A percentile compares a stretch with the other conserved stretches of the same genome.
Evolutionary conservation across 2,113 vertebrate genomes (phyloP).

Genomic region (Sorex fumeus): DNA sequence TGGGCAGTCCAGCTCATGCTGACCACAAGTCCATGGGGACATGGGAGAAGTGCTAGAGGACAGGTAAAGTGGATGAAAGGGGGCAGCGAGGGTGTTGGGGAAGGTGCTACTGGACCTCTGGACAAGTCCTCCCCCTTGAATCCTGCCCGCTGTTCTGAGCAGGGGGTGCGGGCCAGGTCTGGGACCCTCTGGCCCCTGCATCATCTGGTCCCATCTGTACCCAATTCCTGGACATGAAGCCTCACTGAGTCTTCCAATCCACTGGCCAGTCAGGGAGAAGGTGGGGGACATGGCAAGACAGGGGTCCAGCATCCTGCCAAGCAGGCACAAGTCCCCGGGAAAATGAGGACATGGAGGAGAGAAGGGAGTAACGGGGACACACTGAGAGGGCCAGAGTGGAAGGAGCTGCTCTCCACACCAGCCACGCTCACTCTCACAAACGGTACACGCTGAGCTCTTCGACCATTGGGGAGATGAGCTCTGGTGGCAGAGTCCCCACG

Average conservation of each 20-base stretch:
- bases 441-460: background rate
- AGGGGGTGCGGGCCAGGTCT: background rate
- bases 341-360: background rate
- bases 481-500: background rate
- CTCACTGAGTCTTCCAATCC: background rate
- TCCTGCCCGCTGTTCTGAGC: background rate
- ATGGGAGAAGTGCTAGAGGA: background rate
- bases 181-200: background rate
- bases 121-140: background rate
- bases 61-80: background rate
- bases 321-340: background rate
- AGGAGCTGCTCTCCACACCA: background rate
- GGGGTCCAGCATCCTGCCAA: background rate
- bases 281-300: fast-evolving
- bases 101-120: background rate
- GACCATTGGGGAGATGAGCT: background rate
- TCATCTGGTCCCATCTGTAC: no score
- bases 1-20: background rate
- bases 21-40: background rate
- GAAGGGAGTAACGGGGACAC: background rate
- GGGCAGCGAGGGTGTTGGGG: background rate
- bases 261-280: background rate
- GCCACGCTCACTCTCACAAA: background rate
- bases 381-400: background rate
- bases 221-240: fast-evolving